Evolutionary conservation across 1,140 invertebrate genomes (phyloP).

Genomic region (Venustaconcha ellipsiformis): DNA sequence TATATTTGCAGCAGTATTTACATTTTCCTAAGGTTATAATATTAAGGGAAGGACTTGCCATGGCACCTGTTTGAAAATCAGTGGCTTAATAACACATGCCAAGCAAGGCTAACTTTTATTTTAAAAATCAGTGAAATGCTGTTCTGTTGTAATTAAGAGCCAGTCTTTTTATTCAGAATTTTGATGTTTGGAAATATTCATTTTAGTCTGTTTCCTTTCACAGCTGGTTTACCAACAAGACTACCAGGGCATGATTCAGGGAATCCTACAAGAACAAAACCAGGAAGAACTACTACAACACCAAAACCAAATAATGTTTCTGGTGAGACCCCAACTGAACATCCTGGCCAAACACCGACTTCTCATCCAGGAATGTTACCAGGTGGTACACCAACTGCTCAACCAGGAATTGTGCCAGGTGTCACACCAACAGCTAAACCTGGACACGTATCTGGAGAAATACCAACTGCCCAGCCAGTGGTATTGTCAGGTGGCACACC

Average conservation of each 20-base stretch:
- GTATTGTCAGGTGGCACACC: no score
- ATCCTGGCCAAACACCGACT: conserved; percentile 11
- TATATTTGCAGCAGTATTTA: no score
- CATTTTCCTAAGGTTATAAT: no score
- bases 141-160: neutral
- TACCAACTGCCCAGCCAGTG: no score
- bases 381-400: neutral
- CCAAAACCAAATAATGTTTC: neutral
- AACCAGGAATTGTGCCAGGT: no score
- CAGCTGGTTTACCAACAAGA: conserved; percentile 8
- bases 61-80: neutral
- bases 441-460: no score
- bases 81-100: conserved; percentile 2
- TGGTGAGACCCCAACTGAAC: conserved; percentile 4
- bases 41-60: neutral
- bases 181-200: conserved; percentile 2
- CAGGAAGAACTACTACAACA: conserved; percentile 10
- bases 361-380: neutral
- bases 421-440: no score
- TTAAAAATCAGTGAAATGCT: conserved; percentile 5
- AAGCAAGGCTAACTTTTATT: neutral
- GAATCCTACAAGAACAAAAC: conserved; percentile 12
- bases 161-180: conserved; percentile 11
- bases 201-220: conserved; percentile 1
- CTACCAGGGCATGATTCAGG: conserved; percentile 1